Evolutionary conservation across 2,113 vertebrate species (phyloP), one percentile per base, ranked within the genome.

Genomic region (Aptenodytes forsteri): DNA sequence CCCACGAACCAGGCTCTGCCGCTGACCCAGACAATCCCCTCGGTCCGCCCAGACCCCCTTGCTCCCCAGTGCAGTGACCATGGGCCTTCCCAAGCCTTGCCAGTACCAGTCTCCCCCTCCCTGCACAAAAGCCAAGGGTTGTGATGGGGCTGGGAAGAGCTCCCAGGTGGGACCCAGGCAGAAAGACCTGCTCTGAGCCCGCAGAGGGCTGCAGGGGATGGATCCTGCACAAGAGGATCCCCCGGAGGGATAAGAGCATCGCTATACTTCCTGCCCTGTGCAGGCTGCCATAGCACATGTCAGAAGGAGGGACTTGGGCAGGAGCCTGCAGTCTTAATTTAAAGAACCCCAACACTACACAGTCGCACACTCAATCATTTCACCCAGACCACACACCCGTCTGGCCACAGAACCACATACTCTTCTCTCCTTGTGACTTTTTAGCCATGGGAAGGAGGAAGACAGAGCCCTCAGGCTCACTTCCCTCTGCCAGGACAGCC

Each of bases 371-470:
- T 73, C 75, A 26, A 76, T 46, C 54, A 9, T 77, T 80, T 85
- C 65, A 64, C 76, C 72, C 59, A 4, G 67, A 27, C 67, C 4
- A 15, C 44, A 19, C 64, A 18, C 56, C 59, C 1, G 32, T 32
- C 67, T 29, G 76, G 77, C 83, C 89, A 49, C 58, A 88, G 73
- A 93, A 50, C 85, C 71, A 49, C 42, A 13, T 40, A 38, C 65
- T 92, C 55, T 58, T 89, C 83, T 82, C 96, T 93, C 62, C 90
- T 66, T 91, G 84, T 95, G 96, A 95, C 93, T 83, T 85, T 78
- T 82, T 14, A 87, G 91, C 72, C 91, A 84, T 88, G 91, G 86
- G 96, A 97, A 98, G 94, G 81, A 98, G 96, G 97, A 98, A 97
- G 94, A 97, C 5, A n/a, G 89, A 90, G 71, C 66, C 59, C 87